Percentiles rank a stretch among this genome's conserved stretches.
Conservation (phyloP, 2,797 vertebrate genomes). For the Muraenolepis orangiensis region DNA sequence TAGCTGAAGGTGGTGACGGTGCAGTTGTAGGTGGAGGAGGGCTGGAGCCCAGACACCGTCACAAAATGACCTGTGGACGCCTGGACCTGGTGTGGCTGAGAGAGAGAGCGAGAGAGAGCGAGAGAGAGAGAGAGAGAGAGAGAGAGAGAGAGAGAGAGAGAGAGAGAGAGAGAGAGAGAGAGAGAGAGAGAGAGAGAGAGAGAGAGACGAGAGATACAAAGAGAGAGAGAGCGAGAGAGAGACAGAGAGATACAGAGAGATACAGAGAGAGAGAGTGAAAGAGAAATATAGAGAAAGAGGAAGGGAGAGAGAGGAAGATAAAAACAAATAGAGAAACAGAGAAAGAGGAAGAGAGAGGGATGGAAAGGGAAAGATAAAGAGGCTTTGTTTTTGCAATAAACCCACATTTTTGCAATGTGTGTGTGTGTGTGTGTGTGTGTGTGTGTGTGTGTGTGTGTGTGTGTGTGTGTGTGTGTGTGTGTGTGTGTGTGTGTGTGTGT, state of each 20-base stretch:
- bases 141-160: background rate
- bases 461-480: background rate
- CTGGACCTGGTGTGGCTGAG: conserved; percentile 47
- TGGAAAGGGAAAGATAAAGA: background rate
- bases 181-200: too few relatives aligned
- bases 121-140: background rate
- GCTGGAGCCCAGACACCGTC: conserved; percentile 81
- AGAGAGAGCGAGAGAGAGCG: background rate
- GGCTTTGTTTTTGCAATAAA: background rate
- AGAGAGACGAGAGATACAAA: too few relatives aligned
- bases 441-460: background rate
- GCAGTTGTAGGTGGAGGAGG: conserved; percentile 90
- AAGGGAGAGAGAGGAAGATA: too few relatives aligned
- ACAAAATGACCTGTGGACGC: conserved; percentile 83
- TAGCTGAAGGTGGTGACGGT: conserved; percentile 90
- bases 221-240: background rate
- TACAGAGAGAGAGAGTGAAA: too few relatives aligned
- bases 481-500: too few relatives aligned
- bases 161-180: background rate
- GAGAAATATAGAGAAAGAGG: too few relatives aligned
- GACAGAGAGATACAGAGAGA: too few relatives aligned
- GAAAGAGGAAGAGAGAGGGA: too few relatives aligned
- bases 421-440: background rate
- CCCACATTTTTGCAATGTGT: too few relatives aligned
- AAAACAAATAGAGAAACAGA: too few relatives aligned